phyloP scores from a whole-genome alignment of 2,113 vertebrate species.

The Gallinago paraguaiae region DNA sequence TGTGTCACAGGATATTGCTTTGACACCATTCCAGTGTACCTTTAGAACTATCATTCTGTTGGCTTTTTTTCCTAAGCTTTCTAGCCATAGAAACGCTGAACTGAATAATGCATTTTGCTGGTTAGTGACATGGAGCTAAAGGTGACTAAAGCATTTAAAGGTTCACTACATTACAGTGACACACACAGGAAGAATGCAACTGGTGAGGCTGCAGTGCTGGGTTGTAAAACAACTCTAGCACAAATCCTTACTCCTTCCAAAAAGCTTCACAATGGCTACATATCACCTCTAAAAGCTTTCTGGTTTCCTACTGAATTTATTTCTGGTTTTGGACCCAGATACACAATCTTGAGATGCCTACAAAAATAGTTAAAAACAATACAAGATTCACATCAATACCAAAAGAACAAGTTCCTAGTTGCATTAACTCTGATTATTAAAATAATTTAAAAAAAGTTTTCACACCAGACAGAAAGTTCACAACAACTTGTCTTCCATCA shows the following conservation, averaged over 20 bases:
- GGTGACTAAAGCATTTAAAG: neutral
- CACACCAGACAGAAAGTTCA: neutral
- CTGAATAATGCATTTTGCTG: neutral
- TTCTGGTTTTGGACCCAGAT: neutral
- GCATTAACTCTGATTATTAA: neutral
- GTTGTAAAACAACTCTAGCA: neutral
- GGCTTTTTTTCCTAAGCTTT: neutral
- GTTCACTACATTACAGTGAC: neutral
- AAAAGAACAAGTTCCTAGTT: neutral
- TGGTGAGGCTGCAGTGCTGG: neutral
- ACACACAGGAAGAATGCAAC: neutral
- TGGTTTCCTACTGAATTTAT: neutral
- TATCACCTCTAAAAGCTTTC: neutral
- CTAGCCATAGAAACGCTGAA: neutral
- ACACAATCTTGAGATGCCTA: neutral
- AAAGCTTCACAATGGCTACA: neutral
- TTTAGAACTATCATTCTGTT: neutral
- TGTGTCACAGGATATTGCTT: slow-evolving; percentile 28
- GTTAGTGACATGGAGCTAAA: neutral
- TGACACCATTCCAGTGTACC: neutral
- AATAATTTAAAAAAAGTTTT: neutral
- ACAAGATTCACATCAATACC: neutral
- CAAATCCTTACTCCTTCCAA: neutral
- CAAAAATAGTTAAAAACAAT: neutral
- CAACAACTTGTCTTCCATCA: neutral